Evolutionary conservation across 2,888 invertebrate species (phyloP).

Genomic region (Tiphia femorata): DNA sequence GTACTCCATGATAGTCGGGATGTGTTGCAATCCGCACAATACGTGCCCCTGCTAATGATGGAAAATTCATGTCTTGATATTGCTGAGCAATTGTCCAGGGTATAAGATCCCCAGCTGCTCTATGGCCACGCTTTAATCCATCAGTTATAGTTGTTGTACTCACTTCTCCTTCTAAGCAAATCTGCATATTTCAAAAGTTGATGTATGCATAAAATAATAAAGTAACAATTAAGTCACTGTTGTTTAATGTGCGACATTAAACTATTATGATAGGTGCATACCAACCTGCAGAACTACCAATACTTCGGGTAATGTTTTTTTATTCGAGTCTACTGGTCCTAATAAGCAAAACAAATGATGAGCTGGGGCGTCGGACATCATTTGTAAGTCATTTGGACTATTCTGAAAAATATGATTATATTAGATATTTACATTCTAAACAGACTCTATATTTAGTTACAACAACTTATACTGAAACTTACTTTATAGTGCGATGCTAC

Average conservation of each 20-base stretch:
- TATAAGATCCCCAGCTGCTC: slow-evolving; percentile 96
- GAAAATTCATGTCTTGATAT: slow-evolving; percentile 94
- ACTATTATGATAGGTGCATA: background rate
- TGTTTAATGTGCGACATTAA: background rate
- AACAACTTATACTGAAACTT: slow-evolving; percentile 24
- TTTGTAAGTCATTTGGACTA: slow-evolving; percentile 97
- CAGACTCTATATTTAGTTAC: slow-evolving; percentile 1
- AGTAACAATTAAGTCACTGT: background rate
- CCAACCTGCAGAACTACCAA: slow-evolving; percentile 89
- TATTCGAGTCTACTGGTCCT: slow-evolving; percentile 83
- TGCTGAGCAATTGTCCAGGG: slow-evolving; percentile 99
- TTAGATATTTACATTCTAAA: slow-evolving; percentile 7
- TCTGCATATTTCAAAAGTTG: slow-evolving; percentile 42
- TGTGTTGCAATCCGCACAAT: slow-evolving; percentile 98
- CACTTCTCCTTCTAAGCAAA: slow-evolving; percentile 83
- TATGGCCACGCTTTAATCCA: slow-evolving; percentile 86
- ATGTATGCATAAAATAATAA: background rate
- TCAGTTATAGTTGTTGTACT: slow-evolving; percentile 79
- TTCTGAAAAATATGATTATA: slow-evolving; percentile 74
- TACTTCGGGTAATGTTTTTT: slow-evolving; percentile 87
- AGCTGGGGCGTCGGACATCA: slow-evolving; percentile 98
- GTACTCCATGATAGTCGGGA: slow-evolving; percentile 93
- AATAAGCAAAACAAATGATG: slow-evolving; percentile 97
- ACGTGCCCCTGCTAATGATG: slow-evolving; percentile 88
- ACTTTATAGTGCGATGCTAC: slow-evolving; percentile 99